Base-by-base conservation (phyloP, 92 coral and sea anemone species). In the Palythoa caribaeorum region DNA sequence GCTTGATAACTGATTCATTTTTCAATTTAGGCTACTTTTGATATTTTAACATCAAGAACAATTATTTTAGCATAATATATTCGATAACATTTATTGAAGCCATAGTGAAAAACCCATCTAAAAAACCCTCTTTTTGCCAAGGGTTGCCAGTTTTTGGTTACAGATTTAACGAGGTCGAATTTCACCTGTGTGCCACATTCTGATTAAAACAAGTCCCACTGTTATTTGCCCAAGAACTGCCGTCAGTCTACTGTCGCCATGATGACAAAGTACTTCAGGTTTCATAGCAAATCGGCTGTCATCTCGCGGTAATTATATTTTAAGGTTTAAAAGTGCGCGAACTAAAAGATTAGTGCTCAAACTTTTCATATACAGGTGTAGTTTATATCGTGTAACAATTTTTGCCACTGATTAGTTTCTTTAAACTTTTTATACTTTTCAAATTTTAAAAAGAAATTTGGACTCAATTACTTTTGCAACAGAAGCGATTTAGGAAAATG, bases 311-410 rank as follows among this genome's bases (percentile, higher is more conserved):
- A 79, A 60, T 79, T 60, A 57, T 39, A 2, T 79, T 38, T 60
- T 21, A 38, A 62, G 15, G 39, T 57, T 79, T 79, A 78, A 39
- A 39, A 79, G 70, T 38, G 66, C 39, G 84, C 60, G 73, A 79
- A 39, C n/a, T 38, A 17, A 79, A 79, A 10, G 60, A 37, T n/a
- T 53, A 15, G 1, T 11, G 28, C 38, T 55, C 6, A 16, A 79
- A 8, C n/a, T 17, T 62, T 62, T 3, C 72, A 2, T 53, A 48
- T 10, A 47, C 79, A 38, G 47, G 36, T 37, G 75, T 44, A 44
- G 50, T 44, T 44, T 44, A 44, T 44, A 44, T 44, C 7, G 5
- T 44, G 1, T 44, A 44, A 2, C 50, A 3, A 8, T 44, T 44
- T 44, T 44, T 44, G 50, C 50, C 50, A 71, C 35, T 11, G 3